Evolutionary conservation across 2,113 vertebrate species (phyloP).

Genomic region (Syngnathus floridae): DNA sequence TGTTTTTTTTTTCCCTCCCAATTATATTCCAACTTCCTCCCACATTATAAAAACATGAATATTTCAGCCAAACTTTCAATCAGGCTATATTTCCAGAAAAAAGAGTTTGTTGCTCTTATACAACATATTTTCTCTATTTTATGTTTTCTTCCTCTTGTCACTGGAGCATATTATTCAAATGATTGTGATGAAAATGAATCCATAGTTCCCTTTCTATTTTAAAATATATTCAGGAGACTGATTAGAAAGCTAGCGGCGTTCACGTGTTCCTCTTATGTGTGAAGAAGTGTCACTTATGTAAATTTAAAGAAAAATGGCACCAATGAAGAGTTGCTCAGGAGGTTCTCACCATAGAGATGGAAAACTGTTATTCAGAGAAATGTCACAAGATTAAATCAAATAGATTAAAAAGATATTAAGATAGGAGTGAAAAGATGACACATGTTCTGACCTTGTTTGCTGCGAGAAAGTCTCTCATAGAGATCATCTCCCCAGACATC

Average conservation of each 20-base stretch:
- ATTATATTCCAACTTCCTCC: too few relatives aligned
- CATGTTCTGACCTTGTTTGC: slow-evolving; percentile 78
- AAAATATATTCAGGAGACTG: background rate
- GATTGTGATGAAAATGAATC: background rate
- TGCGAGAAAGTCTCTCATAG: slow-evolving; percentile 88
- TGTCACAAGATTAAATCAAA: background rate
- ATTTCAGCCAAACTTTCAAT: background rate
- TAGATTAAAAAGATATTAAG: too few relatives aligned
- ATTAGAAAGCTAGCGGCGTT: slow-evolving; percentile 10
- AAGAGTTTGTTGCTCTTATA: background rate
- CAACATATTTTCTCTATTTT: background rate
- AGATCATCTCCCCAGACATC: slow-evolving; percentile 93
- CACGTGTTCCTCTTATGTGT: background rate
- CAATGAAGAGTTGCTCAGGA: slow-evolving; percentile 11
- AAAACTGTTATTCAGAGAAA: slow-evolving; percentile 9
- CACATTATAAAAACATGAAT: too few relatives aligned
- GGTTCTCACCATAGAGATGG: background rate
- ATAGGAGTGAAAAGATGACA: background rate
- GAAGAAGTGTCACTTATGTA: slow-evolving; percentile 16
- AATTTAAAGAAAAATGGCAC: slow-evolving; percentile 12
- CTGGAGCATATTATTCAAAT: background rate
- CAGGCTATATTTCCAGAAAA: background rate
- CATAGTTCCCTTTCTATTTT: too few relatives aligned
- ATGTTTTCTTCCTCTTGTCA: background rate
- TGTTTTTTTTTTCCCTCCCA: too few relatives aligned